A percentile compares a stretch with the other conserved stretches of the same genome.
These are phyloP conservation scores for Psilopsiagon aurifrons DNA, from an alignment of 2,113 vertebrate species.

Conservation along the genomic window DNA sequence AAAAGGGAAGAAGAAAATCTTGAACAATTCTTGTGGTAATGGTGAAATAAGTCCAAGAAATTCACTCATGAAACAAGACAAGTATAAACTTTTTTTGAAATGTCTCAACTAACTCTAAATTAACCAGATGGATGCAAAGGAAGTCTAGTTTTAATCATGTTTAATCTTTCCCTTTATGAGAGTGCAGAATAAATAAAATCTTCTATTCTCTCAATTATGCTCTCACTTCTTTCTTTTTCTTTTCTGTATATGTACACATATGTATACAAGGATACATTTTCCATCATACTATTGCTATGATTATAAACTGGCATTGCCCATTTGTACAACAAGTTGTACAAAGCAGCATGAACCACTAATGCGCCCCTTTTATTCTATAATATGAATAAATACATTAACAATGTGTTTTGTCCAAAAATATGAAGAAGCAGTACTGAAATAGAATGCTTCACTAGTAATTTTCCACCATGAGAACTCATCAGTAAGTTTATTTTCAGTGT, in stretches of 20 bases:
- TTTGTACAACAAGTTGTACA: neutral
- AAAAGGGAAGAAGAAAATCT: neutral
- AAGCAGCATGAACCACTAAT: neutral
- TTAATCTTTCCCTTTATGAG: neutral
- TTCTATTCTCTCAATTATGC: neutral
- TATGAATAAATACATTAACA: neutral
- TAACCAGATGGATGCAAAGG: neutral
- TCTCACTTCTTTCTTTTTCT: neutral
- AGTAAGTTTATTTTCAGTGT: conserved; percentile 20
- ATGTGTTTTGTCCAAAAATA: neutral
- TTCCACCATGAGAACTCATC: neutral
- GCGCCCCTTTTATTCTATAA: neutral
- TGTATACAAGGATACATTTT: neutral
- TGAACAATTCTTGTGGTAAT: neutral
- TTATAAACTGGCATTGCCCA: neutral
- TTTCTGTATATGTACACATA: neutral
- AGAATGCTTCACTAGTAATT: neutral
- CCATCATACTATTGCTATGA: neutral
- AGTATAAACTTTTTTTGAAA: neutral
- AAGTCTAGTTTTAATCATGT: neutral
- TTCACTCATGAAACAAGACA: neutral
- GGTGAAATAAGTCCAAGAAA: neutral
- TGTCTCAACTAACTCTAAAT: neutral
- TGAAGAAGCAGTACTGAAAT: neutral
- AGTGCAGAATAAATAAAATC: neutral